Evolutionary conservation across 1,140 invertebrate genomes (phyloP), one percentile per base, ranked within the genome.

Genomic region (Helicoverpa armigera): DNA sequence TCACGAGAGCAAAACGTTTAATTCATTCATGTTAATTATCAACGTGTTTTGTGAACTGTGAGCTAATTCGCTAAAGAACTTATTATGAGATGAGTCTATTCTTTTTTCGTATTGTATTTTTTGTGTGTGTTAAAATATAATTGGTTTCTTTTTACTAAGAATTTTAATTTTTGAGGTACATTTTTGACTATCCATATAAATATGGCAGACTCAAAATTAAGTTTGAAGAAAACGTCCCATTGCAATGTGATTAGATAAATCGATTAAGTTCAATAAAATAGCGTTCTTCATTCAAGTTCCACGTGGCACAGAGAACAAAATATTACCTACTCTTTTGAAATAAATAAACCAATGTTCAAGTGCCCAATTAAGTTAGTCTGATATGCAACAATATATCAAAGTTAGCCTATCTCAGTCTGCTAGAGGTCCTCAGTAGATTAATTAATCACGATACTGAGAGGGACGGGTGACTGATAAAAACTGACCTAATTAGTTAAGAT

Each of bases 11-110:
- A 67, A 65, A 50, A 12, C 43, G 31, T 67, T 67, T 67, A 50
- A 65, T 67, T 67, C 50, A 48, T 67, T 23, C 23, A 23, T 67
- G 43, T 67, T 67, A 67, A 67, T 67, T 67, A 67, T 50, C 50
- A 67, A 67, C 35, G 43, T 67, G 65, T 67, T 67, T 67, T 67
- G 65, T 50, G 16, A 43, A 67, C n/a, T 67, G n/a, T 67, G 65
- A 50, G 50, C n/a, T 67, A 67, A 50, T 67, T 67, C 50, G 65
- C 18, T 67, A 43, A 67, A 67, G 48, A 67, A 50, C 9, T 67
- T 50, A 67, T 67, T 67, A 67, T 50, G 16, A 12, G 50, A 67
- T 50, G 16, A 12, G 50, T 67, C 65, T 67, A 50, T 58, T 58
- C 54, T 9, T n/a, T n/a, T n/a, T n/a, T n/a, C n/a, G 18, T 67